A percentile compares a stretch with the other conserved stretches of the same genome.
Conservation (phyloP, 2,113 vertebrate genomes). For the Pavo muticus region DNA sequence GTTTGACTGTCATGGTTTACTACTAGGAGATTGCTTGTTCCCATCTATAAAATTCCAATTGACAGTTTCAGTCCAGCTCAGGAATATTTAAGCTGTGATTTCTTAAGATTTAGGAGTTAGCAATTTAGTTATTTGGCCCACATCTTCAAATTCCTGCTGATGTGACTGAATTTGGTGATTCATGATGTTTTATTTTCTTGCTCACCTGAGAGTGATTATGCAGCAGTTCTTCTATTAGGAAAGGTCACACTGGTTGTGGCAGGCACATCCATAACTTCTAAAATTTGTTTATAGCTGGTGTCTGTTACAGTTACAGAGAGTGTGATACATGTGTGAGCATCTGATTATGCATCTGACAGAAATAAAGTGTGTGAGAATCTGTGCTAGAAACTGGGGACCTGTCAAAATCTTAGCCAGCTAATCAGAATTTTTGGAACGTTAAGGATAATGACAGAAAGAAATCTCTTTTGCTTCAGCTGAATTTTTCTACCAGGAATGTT, state of each 20-base stretch:
- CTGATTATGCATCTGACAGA: neutral
- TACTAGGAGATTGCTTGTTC: neutral
- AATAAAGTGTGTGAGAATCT: neutral
- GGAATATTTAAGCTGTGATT: neutral
- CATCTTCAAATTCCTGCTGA: neutral
- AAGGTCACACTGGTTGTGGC: constrained; percentile 41
- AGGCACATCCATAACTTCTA: constrained; percentile 42
- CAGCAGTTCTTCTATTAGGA: constrained; percentile 38
- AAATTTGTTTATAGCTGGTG: constrained; percentile 32
- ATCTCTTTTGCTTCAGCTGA: neutral
- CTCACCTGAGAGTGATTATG: constrained; percentile 34
- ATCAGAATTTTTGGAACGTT: neutral
- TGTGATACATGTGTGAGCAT: neutral
- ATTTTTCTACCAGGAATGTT: neutral
- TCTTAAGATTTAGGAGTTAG: neutral
- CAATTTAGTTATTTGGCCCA: neutral
- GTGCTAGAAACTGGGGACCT: neutral
- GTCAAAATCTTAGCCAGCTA: neutral
- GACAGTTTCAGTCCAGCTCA: neutral
- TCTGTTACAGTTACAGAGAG: constrained; percentile 4
- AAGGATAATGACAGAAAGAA: neutral
- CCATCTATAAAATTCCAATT: neutral
- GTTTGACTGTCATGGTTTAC: neutral
- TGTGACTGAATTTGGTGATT: neutral
- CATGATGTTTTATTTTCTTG: constrained; percentile 4